Conservation (phyloP, 2,888 invertebrate species). For the Melanophora roralis region DNA sequence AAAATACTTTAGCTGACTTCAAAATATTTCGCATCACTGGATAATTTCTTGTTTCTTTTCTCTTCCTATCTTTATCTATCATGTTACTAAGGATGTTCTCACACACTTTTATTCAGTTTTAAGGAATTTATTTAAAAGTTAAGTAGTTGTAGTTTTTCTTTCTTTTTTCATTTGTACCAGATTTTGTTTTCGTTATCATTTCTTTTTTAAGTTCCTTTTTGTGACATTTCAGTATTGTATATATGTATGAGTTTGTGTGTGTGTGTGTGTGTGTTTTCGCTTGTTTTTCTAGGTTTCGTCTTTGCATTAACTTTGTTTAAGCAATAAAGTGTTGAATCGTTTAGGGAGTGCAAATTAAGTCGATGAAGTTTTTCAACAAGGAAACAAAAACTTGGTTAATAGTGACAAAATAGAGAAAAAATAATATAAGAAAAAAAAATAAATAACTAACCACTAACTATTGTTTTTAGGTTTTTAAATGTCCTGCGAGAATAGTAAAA, state of each 20-base stretch:
- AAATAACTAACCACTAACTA: constrained; percentile 32
- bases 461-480: constrained; percentile 1
- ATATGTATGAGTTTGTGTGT: background rate
- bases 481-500: too few relatives aligned
- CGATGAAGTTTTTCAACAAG: constrained; percentile 47
- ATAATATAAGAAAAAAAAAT: background rate
- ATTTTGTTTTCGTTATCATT: constrained; percentile 26
- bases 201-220: too few relatives aligned
- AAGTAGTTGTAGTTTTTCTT: constrained; percentile 21
- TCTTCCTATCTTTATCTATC: background rate
- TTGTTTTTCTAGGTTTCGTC: background rate
- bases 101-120: constrained; percentile 19
- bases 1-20: constrained; percentile 20
- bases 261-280: background rate
- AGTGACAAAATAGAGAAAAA: constrained; percentile 44
- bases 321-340: constrained; percentile 57
- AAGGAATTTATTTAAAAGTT: constrained; percentile 51
- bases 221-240: too few relatives aligned
- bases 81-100: background rate
- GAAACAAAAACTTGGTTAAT: constrained; percentile 49
- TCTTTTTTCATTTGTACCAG: constrained; percentile 5
- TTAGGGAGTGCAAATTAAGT: constrained; percentile 61
- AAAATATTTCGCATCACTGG: constrained; percentile 37
- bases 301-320: constrained; percentile 52
- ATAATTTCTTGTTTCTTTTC: constrained; percentile 1